Evolutionary conservation across 2,888 invertebrate species (phyloP).

Genomic region (Meandrusa payeni): DNA sequence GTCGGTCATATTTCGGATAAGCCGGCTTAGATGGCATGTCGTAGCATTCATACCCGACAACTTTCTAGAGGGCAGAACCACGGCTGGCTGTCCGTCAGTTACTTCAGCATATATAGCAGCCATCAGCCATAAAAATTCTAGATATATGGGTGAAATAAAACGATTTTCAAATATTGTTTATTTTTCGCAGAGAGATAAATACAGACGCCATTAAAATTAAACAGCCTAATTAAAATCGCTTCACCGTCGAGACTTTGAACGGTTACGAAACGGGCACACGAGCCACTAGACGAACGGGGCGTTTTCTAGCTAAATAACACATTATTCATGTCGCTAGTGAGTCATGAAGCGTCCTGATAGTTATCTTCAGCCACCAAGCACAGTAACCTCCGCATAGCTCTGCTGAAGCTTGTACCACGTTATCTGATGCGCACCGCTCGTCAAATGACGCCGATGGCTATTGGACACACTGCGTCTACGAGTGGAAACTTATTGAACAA

Average conservation of each 20-base stretch:
- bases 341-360: slow-evolving; percentile 28
- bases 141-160: too few relatives aligned
- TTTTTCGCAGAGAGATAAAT: slow-evolving; percentile 5
- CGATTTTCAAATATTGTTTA: too few relatives aligned
- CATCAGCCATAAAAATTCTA: too few relatives aligned
- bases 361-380: slow-evolving; percentile 30
- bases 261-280: slow-evolving; percentile 3
- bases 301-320: slow-evolving; percentile 31
- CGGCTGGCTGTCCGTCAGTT: too few relatives aligned
- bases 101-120: too few relatives aligned
- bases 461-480: slow-evolving; percentile 23
- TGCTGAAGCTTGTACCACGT: slow-evolving; percentile 28
- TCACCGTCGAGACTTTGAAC: neutral
- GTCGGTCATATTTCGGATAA: too few relatives aligned
- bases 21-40: too few relatives aligned
- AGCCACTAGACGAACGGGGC: slow-evolving; percentile 9
- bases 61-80: too few relatives aligned
- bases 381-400: slow-evolving; percentile 31
- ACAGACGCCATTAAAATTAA: neutral
- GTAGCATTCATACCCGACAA: too few relatives aligned
- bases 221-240: slow-evolving; percentile 3
- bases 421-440: slow-evolving; percentile 33
- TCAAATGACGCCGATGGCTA: slow-evolving; percentile 29
- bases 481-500: too few relatives aligned
- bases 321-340: slow-evolving; percentile 31